These are phyloP conservation scores for Phalacrocorax carbo DNA, from an alignment of 2,113 vertebrate genomes.

Conservation along the genomic window DNA sequence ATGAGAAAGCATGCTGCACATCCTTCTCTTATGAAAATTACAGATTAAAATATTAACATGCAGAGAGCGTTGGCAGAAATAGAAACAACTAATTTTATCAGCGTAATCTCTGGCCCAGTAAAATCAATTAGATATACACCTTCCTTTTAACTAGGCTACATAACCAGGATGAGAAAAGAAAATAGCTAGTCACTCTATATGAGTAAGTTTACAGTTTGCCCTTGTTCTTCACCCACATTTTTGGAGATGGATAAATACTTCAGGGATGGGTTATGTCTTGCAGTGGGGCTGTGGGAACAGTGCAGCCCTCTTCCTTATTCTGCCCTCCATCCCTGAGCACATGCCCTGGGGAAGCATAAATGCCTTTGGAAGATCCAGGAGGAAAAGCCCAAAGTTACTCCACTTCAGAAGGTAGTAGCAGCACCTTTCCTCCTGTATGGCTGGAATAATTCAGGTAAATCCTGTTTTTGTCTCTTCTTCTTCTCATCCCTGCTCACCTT, in stretches of 20 bases:
- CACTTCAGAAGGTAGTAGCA: neutral
- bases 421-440: neutral
- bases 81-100: neutral
- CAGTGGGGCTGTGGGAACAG: neutral
- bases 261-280: neutral
- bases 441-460: neutral
- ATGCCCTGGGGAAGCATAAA: neutral
- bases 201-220: neutral
- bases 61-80: neutral
- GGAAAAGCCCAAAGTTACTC: neutral
- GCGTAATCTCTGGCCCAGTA: neutral
- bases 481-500: neutral
- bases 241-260: neutral
- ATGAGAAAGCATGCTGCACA: neutral
- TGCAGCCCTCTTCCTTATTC: accelerated
- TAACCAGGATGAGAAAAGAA: neutral
- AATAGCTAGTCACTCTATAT: neutral
- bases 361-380: neutral
- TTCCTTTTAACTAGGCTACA: neutral
- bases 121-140: neutral
- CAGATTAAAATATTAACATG: neutral
- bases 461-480: neutral
- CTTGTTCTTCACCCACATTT: neutral
- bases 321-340: neutral
- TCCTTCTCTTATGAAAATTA: neutral